Percentiles rank a stretch among this genome's conserved stretches.
phyloP scores from a whole-genome alignment of 2,113 vertebrate genomes.

The Erythrocercus mccallii region DNA sequence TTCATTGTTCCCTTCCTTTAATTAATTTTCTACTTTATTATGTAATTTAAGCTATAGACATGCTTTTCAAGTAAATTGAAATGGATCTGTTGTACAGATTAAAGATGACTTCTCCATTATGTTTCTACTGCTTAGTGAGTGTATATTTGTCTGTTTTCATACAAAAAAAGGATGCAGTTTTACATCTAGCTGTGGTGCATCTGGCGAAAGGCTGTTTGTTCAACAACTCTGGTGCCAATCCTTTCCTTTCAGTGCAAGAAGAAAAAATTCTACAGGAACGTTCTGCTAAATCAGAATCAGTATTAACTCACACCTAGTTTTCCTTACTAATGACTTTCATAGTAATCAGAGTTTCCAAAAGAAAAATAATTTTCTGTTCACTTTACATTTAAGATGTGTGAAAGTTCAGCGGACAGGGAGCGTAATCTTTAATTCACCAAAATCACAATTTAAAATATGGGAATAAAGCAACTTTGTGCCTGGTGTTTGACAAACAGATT shows the following conservation, averaged over 20 bases:
- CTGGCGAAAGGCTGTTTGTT: not conserved
- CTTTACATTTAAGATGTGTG: not conserved
- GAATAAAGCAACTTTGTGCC: not conserved
- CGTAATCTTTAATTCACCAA: not conserved
- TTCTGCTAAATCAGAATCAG: not conserved
- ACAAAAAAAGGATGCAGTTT: not conserved
- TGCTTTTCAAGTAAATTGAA: not conserved
- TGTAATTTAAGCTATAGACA: not conserved
- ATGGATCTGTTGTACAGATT: not conserved
- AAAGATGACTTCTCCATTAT: not conserved
- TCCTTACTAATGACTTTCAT: not conserved
- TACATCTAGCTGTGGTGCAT: not conserved
- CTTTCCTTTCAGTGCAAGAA: not conserved
- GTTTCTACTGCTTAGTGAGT: not conserved
- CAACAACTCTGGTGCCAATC: not conserved
- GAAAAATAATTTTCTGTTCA: not conserved
- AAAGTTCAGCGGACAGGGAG: not conserved
- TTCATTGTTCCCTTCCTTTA: not conserved
- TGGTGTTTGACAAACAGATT: not conserved
- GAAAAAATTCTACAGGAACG: not conserved
- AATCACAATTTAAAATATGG: not conserved
- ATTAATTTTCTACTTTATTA: not conserved
- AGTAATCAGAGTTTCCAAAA: not conserved
- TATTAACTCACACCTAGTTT: not conserved
- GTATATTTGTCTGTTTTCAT: not conserved